These are phyloP conservation scores for Amblyjoppa proteus DNA, from an alignment of 2,888 invertebrate species.

Conservation along the genomic window DNA sequence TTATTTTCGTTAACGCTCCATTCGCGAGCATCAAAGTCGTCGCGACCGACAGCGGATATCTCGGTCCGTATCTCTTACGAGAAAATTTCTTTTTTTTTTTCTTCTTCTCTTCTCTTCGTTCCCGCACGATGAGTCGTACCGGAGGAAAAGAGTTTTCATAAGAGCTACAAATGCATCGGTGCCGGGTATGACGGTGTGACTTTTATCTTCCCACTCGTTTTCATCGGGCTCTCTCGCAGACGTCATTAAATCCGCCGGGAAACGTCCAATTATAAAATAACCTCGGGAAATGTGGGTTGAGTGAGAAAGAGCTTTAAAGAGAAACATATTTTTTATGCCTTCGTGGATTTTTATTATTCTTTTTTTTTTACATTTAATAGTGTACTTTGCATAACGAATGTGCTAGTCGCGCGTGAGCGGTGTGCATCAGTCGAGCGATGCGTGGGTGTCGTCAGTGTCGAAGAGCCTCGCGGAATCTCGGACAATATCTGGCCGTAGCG, in stretches of 20 bases:
- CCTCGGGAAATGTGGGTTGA: constrained; percentile 25
- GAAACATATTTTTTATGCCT: constrained; percentile 11
- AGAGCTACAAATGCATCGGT: constrained; percentile 6
- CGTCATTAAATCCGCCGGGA: constrained; percentile 40
- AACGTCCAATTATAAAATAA: constrained; percentile 56
- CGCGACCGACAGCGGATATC: background rate
- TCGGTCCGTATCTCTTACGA: constrained; percentile 33
- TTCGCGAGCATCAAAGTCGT: constrained; percentile 10
- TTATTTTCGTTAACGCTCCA: constrained; percentile 47
- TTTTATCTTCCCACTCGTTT: constrained; percentile 47
- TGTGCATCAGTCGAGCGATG: constrained; percentile 13
- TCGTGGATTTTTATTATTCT: background rate
- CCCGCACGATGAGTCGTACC: background rate
- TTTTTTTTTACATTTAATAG: background rate
- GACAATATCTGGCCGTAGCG: background rate
- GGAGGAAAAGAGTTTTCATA: background rate
- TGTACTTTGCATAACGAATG: constrained; percentile 17
- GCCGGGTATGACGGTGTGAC: constrained; percentile 25
- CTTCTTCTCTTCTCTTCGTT: constrained; percentile 7
- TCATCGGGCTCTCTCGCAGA: constrained; percentile 17
- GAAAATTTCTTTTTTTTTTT: constrained; percentile 3
- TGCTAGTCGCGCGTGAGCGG: background rate
- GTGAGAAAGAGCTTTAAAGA: constrained; percentile 14
- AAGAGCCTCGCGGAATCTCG: constrained; percentile 21
- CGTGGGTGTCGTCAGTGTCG: constrained; percentile 32